Conservation (phyloP, 2,888 invertebrate genomes). For the Dynastes grantii region DNA sequence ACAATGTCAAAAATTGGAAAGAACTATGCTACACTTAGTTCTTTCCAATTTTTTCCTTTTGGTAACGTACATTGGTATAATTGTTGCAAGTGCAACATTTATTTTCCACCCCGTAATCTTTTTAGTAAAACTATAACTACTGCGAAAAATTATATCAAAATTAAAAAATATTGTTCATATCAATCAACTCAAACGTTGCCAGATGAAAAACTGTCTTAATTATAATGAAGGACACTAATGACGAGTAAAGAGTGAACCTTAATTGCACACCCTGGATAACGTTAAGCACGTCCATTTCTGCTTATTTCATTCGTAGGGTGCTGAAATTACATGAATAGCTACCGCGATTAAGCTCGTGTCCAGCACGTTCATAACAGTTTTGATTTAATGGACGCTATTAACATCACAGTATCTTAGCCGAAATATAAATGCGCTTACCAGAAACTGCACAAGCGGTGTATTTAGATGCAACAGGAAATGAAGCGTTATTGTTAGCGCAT, state of each 20-base stretch:
- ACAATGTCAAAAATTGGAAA: too few species aligned
- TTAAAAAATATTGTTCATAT: too few species aligned
- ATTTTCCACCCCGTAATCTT: too few species aligned
- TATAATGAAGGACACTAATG: neutral
- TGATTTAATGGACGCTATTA: slow-evolving; percentile 6
- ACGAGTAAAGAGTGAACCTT: neutral
- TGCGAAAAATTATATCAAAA: too few species aligned
- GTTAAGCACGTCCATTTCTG: slow-evolving; percentile 3
- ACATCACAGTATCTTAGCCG: slow-evolving; percentile 1
- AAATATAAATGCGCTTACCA: neutral
- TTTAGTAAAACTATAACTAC: too few species aligned
- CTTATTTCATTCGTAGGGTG: neutral
- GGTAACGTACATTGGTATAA: too few species aligned
- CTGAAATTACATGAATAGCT: too few species aligned
- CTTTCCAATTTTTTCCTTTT: too few species aligned
- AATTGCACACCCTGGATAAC: slow-evolving; percentile 10
- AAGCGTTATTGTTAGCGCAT: neutral
- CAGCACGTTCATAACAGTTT: slow-evolving; percentile 1
- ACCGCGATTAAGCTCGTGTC: too few species aligned
- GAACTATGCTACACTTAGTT: too few species aligned
- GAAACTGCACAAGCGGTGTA: neutral
- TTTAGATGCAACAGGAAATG: neutral
- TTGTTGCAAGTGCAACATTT: too few species aligned
- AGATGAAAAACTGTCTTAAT: neutral
- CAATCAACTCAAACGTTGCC: too few species aligned